phyloP scores from a whole-genome alignment of 2,113 vertebrate species.

The Dicaeum eximium region DNA sequence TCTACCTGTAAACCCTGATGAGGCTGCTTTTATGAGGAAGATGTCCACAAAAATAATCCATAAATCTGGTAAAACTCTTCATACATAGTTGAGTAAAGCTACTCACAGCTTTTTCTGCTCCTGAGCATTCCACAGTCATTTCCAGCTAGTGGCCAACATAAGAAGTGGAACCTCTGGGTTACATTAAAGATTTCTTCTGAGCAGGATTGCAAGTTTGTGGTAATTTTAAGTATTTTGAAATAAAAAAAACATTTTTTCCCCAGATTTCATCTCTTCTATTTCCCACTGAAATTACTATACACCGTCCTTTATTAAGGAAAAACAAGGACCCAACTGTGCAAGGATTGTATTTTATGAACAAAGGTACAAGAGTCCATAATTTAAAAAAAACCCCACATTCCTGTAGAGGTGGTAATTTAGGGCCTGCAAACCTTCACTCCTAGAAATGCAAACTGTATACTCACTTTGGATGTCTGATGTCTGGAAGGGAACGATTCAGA shows the following conservation, averaged over 20 bases:
- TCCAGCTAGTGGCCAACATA: neutral
- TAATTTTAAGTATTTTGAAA: neutral
- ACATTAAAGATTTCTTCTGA: neutral
- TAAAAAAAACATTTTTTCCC: rapidly evolving
- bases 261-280: neutral
- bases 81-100: neutral
- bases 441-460: conserved; percentile 45
- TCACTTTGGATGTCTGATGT: conserved; percentile 95
- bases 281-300: neutral
- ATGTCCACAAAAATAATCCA: neutral
- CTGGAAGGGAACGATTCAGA: conserved; percentile 93
- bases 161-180: neutral
- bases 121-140: neutral
- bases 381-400: neutral
- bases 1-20: neutral
- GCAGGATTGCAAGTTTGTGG: neutral
- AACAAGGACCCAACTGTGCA: neutral
- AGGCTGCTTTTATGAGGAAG: neutral
- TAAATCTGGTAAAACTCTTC: neutral
- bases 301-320: neutral
- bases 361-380: neutral
- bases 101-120: neutral
- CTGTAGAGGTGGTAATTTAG: neutral
- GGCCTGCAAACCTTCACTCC: neutral
- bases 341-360: neutral